phyloP scores from a whole-genome alignment of 2,797 vertebrate species.

The Xiphophorus birchmanni region DNA sequence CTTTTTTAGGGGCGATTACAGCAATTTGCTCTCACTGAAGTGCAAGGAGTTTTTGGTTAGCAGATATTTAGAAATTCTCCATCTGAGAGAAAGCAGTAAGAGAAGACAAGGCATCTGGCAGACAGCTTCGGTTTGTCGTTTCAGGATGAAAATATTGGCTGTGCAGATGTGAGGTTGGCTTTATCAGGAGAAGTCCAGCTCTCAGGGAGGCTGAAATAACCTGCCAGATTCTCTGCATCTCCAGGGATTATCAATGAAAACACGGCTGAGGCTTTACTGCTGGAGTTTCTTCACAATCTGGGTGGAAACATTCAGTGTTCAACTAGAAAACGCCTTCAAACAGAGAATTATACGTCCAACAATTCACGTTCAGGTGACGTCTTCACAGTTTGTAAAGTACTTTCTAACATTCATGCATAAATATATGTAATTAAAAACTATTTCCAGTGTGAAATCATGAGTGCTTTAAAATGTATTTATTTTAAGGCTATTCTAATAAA shows the following conservation, averaged over 20 bases:
- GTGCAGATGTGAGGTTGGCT: constrained; percentile 42
- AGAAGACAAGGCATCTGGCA: constrained; percentile 65
- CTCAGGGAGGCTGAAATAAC: constrained; percentile 22
- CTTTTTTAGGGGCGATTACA: constrained; percentile 70
- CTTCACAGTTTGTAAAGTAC: not conserved
- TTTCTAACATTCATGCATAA: not conserved
- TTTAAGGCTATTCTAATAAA: not conserved
- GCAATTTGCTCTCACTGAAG: constrained; percentile 71
- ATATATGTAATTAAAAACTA: not conserved
- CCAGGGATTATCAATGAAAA: constrained; percentile 10
- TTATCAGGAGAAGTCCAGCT: constrained; percentile 49
- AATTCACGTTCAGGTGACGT: not conserved
- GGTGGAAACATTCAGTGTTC: not conserved
- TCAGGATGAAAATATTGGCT: constrained; percentile 51
- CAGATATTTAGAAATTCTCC: constrained; percentile 28
- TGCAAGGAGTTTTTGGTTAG: constrained; percentile 69
- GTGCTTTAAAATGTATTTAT: not conserved
- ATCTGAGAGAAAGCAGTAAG: constrained; percentile 24
- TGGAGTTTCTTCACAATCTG: not conserved
- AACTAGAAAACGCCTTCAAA: not conserved
- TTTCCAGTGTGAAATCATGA: not conserved
- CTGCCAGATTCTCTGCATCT: constrained; percentile 8
- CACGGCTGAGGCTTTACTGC: not conserved
- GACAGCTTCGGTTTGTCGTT: constrained; percentile 60
- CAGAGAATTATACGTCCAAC: not conserved